A percentile compares a stretch with the other conserved stretches of the same genome.
Conservation (phyloP, 2,113 vertebrate genomes). For the Pygoscelis antarcticus region DNA sequence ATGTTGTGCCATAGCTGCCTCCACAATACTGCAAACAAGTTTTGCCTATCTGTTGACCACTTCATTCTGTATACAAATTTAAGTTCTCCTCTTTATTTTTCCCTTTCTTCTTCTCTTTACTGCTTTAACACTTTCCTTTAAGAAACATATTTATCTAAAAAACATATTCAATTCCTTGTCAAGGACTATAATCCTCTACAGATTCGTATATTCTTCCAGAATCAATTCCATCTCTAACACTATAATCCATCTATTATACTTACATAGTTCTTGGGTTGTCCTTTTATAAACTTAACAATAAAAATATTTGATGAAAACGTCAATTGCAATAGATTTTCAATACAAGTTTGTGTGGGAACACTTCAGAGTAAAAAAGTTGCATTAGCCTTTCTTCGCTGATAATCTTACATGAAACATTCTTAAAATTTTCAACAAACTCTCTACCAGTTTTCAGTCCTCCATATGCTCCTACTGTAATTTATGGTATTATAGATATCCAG, state of each 20-base stretch:
- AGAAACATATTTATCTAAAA: background rate
- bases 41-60: background rate
- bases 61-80: background rate
- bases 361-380: background rate
- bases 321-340: background rate
- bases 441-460: background rate
- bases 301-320: background rate
- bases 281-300: background rate
- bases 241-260: background rate
- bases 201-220: background rate
- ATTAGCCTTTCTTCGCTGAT: background rate
- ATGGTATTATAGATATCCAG: background rate
- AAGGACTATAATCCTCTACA: background rate
- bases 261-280: background rate
- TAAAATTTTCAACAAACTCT: background rate
- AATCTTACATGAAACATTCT: background rate
- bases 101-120: background rate
- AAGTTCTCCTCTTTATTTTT: background rate
- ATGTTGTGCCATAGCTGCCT: background rate
- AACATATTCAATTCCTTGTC: background rate
- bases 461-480: background rate
- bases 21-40: background rate
- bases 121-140: background rate
- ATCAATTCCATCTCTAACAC: background rate
- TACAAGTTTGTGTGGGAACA: background rate